A percentile compares a stretch with the other conserved stretches of the same genome.
Evolutionary conservation across 1,140 invertebrate species (phyloP).

Genomic region (Drosophila paulistorum): DNA sequence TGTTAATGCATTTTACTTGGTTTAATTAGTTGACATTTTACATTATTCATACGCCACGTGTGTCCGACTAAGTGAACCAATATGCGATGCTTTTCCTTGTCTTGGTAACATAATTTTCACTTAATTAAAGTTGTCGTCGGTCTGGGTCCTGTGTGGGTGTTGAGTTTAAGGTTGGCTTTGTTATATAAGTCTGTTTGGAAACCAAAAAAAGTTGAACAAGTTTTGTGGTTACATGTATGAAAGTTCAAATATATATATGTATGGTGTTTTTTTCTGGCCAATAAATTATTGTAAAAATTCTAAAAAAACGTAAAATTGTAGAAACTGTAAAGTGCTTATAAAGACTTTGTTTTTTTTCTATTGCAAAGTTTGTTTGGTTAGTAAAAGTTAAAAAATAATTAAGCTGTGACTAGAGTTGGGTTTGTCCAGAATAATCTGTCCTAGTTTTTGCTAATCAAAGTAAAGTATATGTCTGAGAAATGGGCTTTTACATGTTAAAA

Average conservation of each 20-base stretch:
- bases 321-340: no score
- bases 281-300: no score
- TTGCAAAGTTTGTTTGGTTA: no score
- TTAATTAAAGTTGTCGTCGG: constrained; percentile 63
- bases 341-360: no score
- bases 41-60: constrained; percentile 72
- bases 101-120: constrained; percentile 57
- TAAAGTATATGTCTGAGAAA: no score
- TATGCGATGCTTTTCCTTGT: background rate
- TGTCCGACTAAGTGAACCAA: constrained; percentile 43
- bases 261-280: no score
- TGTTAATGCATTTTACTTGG: constrained; percentile 57
- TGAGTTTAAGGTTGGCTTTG: constrained; percentile 33
- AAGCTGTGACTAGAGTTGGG: no score
- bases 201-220: constrained; percentile 24
- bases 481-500: no score
- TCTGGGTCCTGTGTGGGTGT: constrained; percentile 40
- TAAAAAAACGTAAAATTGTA: no score
- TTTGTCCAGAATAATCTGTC: no score
- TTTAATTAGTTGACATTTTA: constrained; percentile 70
- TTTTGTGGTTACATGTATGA: constrained; percentile 1
- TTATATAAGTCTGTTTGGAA: background rate
- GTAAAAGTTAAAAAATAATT: no score
- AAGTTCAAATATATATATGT: background rate
- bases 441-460: no score